Conservation (phyloP, 2,113 vertebrate genomes). For the Odontesthes bonariensis region DNA sequence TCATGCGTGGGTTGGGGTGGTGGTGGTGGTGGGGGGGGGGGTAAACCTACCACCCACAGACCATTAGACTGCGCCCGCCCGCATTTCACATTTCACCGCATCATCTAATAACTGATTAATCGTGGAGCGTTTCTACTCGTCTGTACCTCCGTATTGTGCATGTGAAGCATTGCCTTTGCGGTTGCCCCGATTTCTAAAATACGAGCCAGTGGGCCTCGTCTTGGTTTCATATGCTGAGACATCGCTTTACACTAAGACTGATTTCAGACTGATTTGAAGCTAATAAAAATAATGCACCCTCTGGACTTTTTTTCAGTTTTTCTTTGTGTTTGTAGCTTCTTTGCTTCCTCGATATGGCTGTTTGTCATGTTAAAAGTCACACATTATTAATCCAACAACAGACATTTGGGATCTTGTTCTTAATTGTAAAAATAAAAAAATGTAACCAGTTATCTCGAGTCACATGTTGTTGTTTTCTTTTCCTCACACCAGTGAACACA, state of each 20-base stretch:
- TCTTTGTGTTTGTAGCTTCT: no score
- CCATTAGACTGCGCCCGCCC: conserved; percentile 3
- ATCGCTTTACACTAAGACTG: neutral
- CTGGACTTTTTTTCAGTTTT: no score
- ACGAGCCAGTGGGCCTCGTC: neutral
- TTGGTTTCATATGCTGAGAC: neutral
- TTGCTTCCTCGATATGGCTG: no score
- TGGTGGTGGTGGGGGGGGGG: no score
- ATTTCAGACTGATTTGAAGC: neutral
- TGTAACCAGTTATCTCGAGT: neutral
- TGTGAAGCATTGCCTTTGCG: neutral
- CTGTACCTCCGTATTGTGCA: neutral
- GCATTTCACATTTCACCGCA: conserved; percentile 13
- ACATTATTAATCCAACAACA: neutral
- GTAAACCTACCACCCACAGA: conserved; percentile 35
- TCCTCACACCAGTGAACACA: no score
- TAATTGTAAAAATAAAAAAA: neutral
- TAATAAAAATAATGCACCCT: neutral
- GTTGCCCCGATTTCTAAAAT: neutral
- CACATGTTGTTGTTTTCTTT: neutral
- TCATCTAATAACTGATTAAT: conserved; percentile 8
- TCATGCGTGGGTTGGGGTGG: neutral
- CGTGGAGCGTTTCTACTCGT: neutral
- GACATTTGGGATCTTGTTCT: no score
- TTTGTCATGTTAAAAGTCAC: no score